Base-by-base conservation (phyloP, 2,888 invertebrate species). In the Lasioglossum pauxillum region DNA sequence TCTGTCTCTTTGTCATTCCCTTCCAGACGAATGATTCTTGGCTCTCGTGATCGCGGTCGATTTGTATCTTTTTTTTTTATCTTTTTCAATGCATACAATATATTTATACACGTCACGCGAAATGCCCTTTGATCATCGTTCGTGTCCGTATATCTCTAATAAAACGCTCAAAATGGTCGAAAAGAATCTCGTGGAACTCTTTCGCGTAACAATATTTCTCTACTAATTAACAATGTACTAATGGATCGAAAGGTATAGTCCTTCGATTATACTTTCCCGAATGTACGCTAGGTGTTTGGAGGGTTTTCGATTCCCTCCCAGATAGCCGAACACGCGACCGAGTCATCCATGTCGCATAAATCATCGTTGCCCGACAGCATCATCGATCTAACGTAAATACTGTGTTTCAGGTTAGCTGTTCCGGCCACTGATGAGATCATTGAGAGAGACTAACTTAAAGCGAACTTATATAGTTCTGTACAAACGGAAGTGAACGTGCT, bases 41-140 rank as follows among this genome's bases (percentile, higher is more conserved):
- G 41, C 44, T 82, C 60, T 31, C 19, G 19, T 31, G 46, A 44
- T 67, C n/a, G 46, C 64, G 31, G 19, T 64, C 64, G 64, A 64
- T 67, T 35, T 5, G 4, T 60, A 31, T 60, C 5, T 12, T 31
- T 31, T 16, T 64, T 16, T 31, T 1, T n/a, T n/a, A n/a, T 16
- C 7, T 64, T 64, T 16, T 64, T 12, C 19, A 14, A 79, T 72
- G 69, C 64, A 38, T 71, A 71, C 35, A 23, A 57, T 71, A 38
- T 75, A 31, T 71, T 67, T 82, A 78, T 44, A 31, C 57, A 80
- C 72, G 78, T 78, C 71, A 78, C 44, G 49, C 74, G 76, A 77
- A 81, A 85, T 85, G 85, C 85, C 76, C 86, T 85, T 78, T 14
- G 74, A 74, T 75, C 53, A 49, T 38, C 73, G 74, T 60, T 83